Conservation (phyloP, 1,140 invertebrate genomes). For the Steinernema feltiae region DNA sequence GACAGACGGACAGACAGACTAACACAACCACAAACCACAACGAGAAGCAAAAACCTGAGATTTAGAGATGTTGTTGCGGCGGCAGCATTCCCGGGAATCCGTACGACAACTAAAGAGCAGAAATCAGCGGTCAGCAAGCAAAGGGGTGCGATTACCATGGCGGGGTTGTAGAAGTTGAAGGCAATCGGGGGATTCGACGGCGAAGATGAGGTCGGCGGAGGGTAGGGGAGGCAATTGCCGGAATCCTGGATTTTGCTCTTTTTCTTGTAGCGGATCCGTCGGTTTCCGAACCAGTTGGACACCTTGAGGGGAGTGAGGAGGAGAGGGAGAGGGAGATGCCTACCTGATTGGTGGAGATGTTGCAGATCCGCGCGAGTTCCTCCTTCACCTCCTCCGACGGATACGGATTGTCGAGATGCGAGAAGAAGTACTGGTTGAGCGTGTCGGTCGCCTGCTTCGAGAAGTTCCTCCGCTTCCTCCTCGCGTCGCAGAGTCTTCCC, state of each 20-base stretch:
- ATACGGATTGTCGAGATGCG: constrained; percentile 62
- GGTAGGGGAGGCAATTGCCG: not conserved
- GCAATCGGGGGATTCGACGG: not conserved
- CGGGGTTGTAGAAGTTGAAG: not conserved
- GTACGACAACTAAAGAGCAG: not conserved
- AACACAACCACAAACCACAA: not conserved
- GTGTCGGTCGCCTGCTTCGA: constrained; percentile 62
- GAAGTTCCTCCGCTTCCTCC: constrained; percentile 59
- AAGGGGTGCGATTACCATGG: not conserved
- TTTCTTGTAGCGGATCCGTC: constrained; percentile 63
- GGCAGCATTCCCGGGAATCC: not conserved
- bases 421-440: constrained; percentile 63
- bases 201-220: not conserved
- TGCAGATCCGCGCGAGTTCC: constrained; percentile 61
- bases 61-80: not conserved
- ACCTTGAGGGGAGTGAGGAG: constrained; percentile 51
- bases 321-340: not conserved
- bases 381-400: constrained; percentile 62
- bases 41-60: not conserved
- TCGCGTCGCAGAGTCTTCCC: not conserved
- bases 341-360: constrained; percentile 62
- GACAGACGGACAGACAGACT: too few species aligned
- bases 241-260: constrained; percentile 60
- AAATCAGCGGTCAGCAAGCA: not conserved
- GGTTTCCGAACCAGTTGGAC: constrained; percentile 64